Base-by-base conservation (phyloP, 64 coral and sea anemone species). In the Porites australiensis region DNA sequence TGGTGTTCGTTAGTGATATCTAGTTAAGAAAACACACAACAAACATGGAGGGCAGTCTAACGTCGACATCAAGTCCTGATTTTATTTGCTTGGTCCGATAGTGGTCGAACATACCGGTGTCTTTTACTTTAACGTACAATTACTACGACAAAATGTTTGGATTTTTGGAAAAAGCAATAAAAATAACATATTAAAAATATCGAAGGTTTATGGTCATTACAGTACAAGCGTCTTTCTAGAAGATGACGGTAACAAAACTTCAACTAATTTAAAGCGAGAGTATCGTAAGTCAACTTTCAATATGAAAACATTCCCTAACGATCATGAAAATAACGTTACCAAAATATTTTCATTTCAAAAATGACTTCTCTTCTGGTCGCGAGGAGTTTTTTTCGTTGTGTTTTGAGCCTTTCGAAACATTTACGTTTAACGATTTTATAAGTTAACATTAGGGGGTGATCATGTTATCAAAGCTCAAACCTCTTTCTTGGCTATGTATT, bases 171-270 rank as follows among this genome's bases (percentile, higher is more conserved):
- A 64, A 64, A 60, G 44, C 46, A 82, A 82, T 82, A 82, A 82
- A 82, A 82, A 64, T 73, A 73, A 44, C 8, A 78, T 9, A 44
- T 60, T 82, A 64, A 82, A 82, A 82, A 82, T 82, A 48, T 54
- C 13, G 9, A 45, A 44, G 65, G 65, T 6, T 46, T 44, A 46
- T 18, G 59, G 37, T 82, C 65, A 18, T 16, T 20, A 43, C 13
- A 54, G 18, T 11, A 22, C 27, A 45, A 45, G 15, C 49, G 3
- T 57, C 20, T 8, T 37, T 11, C 2, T 58, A 22, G n/a, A 13
- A 13, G 53, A 58, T 0, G 46, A 82, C 4, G 20, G 12, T 13
- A 23, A 21, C 21, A 60, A 43, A 66, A 21, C 23, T 27, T 22
- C 77, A 54, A 58, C n/a, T 49, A 78, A 53, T 22, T 58, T 78